Evolutionary conservation across 2,113 vertebrate genomes (phyloP).

Genomic region (Emydocephalus ijimae): DNA sequence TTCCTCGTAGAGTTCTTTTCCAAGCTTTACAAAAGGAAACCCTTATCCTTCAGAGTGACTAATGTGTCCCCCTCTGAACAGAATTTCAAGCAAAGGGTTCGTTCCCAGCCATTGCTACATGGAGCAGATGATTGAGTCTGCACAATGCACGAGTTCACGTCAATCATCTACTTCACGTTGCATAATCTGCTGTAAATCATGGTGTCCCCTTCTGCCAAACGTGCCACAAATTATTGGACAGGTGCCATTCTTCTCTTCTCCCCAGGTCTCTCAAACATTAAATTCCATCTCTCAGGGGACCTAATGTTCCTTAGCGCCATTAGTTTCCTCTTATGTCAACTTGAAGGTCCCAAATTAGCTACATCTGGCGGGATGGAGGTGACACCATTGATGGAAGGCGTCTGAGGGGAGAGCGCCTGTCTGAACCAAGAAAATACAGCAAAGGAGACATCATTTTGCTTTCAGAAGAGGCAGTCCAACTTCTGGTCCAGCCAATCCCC

Average conservation of each 20-base stretch:
- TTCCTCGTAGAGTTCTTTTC: neutral
- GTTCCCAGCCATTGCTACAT: neutral
- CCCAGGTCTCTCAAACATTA: neutral
- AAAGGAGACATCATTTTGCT: neutral
- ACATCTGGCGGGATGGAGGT: neutral
- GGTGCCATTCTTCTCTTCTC: neutral
- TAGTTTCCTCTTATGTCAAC: neutral
- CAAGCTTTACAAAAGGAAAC: neutral
- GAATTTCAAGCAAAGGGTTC: neutral
- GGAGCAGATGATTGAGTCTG: neutral
- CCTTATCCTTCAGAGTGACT: neutral
- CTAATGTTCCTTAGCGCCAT: neutral
- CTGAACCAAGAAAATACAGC: neutral
- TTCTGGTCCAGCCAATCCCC: neutral
- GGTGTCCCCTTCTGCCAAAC: slow-evolving; percentile 23
- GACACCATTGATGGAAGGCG: neutral
- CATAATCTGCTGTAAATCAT: neutral
- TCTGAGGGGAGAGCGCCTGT: neutral
- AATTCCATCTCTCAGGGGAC: neutral
- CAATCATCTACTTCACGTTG: neutral
- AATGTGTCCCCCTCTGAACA: neutral
- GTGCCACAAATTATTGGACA: slow-evolving; percentile 29
- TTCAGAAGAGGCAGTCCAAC: neutral
- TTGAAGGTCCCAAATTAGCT: neutral
- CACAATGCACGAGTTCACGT: neutral